Percentiles rank a stretch among this genome's conserved stretches.
Conservation (phyloP, 2,888 invertebrate species). For the Leistus spinibarbis region DNA sequence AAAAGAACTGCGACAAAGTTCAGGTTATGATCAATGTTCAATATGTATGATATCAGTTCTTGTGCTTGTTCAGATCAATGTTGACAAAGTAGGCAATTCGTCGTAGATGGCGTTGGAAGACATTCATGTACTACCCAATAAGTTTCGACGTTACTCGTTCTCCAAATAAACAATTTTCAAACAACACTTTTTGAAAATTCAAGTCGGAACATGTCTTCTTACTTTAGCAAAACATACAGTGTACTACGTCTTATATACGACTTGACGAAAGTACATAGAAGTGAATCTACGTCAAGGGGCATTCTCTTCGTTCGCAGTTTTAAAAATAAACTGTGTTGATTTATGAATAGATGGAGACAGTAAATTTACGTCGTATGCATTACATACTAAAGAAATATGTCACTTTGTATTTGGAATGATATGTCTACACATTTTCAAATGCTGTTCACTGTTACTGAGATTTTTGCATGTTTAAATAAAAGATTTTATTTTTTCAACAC, state of each 20-base stretch:
- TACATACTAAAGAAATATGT: not conserved
- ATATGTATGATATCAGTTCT: conserved; percentile 17
- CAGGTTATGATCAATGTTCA: not conserved
- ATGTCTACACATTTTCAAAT: too few species aligned
- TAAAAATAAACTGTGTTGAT: conserved; percentile 33
- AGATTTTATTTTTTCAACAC: too few species aligned
- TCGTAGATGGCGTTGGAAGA: conserved; percentile 22
- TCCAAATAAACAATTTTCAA: conserved; percentile 32
- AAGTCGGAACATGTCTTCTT: conserved; percentile 23
- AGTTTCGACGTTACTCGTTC: conserved; percentile 24
- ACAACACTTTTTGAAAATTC: conserved; percentile 34
- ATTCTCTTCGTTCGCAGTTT: conserved; percentile 1
- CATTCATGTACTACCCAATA: conserved; percentile 29
- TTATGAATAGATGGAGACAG: conserved; percentile 20
- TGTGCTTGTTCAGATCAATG: conserved; percentile 5
- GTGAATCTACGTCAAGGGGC: not conserved
- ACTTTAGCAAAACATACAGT: not conserved
- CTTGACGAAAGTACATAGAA: not conserved
- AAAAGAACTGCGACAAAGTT: conserved; percentile 26
- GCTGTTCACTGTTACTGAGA: too few species aligned
- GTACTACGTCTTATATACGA: not conserved
- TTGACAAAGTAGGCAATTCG: conserved; percentile 26
- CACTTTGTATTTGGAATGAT: too few species aligned
- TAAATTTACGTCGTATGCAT: not conserved
- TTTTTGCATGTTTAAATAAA: too few species aligned